Evolutionary conservation across 2,888 invertebrate species (phyloP).

Genomic region (Nesidiocoris tenuis): DNA sequence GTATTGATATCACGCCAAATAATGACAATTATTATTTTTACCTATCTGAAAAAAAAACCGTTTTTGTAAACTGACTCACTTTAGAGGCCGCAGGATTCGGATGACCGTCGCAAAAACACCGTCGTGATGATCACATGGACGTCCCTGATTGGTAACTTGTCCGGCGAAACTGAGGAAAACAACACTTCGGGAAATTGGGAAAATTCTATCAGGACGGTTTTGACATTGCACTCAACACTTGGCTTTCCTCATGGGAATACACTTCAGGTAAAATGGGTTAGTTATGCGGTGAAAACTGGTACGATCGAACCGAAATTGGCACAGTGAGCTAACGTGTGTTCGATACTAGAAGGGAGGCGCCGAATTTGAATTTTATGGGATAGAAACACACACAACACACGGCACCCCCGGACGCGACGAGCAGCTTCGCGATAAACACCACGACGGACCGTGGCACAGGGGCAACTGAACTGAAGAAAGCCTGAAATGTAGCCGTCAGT

Average conservation of each 20-base stretch:
- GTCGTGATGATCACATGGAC: not conserved
- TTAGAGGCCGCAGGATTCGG: not conserved
- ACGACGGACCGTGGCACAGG: not conserved
- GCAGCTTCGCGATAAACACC: not conserved
- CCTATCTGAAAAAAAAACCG: too few species aligned
- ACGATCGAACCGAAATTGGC: too few species aligned
- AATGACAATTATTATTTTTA: too few species aligned
- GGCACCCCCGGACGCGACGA: not conserved
- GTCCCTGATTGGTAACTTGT: not conserved
- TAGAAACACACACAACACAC: not conserved
- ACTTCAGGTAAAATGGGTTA: not conserved
- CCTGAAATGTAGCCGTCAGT: too few species aligned
- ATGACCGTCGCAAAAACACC: not conserved
- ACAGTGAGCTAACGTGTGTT: too few species aligned
- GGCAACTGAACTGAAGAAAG: not conserved
- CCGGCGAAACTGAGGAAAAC: not conserved
- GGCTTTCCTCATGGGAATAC: not conserved
- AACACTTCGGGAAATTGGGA: too few species aligned
- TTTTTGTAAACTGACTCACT: too few species aligned
- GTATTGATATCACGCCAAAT: too few species aligned
- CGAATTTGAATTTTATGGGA: too few species aligned
- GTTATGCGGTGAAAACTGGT: too few species aligned
- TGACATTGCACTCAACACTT: not conserved
- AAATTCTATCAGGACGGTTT: not conserved
- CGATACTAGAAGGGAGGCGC: too few species aligned